Conservation (phyloP, 2,797 vertebrate species). For the Halcyon chelicuti region DNA sequence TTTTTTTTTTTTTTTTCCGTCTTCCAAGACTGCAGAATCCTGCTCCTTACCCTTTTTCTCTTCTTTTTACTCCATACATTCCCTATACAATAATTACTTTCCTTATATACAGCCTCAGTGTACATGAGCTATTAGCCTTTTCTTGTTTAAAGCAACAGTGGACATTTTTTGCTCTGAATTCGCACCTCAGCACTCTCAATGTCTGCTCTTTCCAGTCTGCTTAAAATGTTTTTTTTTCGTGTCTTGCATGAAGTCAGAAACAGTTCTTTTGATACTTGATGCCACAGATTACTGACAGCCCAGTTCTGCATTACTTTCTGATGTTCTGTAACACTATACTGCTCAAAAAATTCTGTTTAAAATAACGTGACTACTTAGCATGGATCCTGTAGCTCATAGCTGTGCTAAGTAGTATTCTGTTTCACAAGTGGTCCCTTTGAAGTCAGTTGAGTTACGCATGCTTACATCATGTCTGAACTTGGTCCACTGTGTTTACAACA, state of each 20-base stretch:
- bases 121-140: not conserved
- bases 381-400: not conserved
- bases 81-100: not conserved
- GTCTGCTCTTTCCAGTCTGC: not conserved
- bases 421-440: slow-evolving; percentile 63
- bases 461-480: slow-evolving; percentile 66
- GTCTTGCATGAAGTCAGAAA: not conserved
- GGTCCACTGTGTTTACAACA: slow-evolving; percentile 63
- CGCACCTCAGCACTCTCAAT: not conserved
- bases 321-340: slow-evolving; percentile 14
- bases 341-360: not conserved
- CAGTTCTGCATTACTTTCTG: slow-evolving; percentile 1
- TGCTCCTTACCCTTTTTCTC: not conserved
- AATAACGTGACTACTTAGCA: not conserved
- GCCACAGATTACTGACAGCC: not conserved
- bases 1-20: no score
- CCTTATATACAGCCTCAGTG: not conserved
- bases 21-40: not conserved
- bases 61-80: not conserved
- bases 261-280: slow-evolving; percentile 20
- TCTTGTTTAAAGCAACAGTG: not conserved
- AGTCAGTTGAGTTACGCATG: slow-evolving; percentile 39
- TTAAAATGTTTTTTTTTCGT: not conserved
- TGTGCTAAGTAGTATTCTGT: slow-evolving; percentile 42
- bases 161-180: not conserved